A percentile compares a stretch with the other conserved stretches of the same genome.
Evolutionary conservation across 2,797 vertebrate genomes (phyloP).

Genomic region (Anguilla anguilla): DNA sequence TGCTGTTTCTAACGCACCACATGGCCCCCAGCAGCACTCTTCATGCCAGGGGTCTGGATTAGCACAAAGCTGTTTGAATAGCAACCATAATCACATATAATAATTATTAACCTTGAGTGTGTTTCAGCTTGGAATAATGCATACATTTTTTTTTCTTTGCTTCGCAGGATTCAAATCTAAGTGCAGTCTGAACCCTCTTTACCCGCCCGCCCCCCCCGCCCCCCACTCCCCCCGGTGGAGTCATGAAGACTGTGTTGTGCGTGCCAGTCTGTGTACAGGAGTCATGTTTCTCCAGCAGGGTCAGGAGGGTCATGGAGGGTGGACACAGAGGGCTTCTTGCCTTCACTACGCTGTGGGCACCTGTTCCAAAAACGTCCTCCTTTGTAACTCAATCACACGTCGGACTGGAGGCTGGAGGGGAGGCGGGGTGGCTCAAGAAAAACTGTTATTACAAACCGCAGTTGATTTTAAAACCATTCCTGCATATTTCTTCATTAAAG

Average conservation of each 20-base stretch:
- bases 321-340: constrained; percentile 65
- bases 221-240: constrained; percentile 30
- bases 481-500: constrained; percentile 60
- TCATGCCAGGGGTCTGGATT: background rate
- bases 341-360: constrained; percentile 71
- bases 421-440: constrained; percentile 60
- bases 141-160: background rate
- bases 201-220: background rate
- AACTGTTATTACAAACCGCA: constrained; percentile 70
- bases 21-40: background rate
- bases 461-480: constrained; percentile 68
- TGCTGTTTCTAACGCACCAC: background rate
- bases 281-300: constrained; percentile 72
- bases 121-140: background rate
- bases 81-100: constrained; percentile 4
- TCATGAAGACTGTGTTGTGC: constrained; percentile 50
- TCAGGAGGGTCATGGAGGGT: constrained; percentile 73
- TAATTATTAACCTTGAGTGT: constrained; percentile 17
- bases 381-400: constrained; percentile 76
- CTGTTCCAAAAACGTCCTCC: constrained; percentile 76
- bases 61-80: background rate
- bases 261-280: constrained; percentile 68
- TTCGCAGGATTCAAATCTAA: background rate
- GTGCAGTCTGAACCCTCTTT: background rate
- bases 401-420: constrained; percentile 48